phyloP scores from a whole-genome alignment of 1,140 invertebrate species.

The Anastatus disparis region DNA sequence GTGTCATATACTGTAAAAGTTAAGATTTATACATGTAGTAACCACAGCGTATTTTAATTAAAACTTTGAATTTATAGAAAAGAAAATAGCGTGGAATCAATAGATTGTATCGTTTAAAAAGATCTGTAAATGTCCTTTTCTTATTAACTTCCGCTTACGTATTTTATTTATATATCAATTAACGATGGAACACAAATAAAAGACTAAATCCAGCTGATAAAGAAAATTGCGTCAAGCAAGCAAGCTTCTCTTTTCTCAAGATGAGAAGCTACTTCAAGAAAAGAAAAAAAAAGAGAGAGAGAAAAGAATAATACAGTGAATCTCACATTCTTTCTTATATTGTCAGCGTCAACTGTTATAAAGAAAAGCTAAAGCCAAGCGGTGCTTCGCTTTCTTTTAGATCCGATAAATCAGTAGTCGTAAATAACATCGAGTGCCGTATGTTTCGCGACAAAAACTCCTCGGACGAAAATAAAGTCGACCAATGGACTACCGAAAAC shows the following conservation, averaged over 20 bases:
- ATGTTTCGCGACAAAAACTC: conserved; percentile 39
- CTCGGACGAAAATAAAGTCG: conserved; percentile 58
- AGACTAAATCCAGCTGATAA: background rate
- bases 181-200: background rate
- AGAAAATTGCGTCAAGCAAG: background rate
- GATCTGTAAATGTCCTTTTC: too few relatives aligned
- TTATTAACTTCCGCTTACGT: background rate
- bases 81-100: too few relatives aligned
- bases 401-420: conserved; percentile 64
- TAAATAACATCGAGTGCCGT: conserved; percentile 64
- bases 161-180: conserved; percentile 27
- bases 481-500: conserved; percentile 55
- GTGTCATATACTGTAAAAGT: too few relatives aligned
- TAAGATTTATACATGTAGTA: too few relatives aligned
- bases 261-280: too few relatives aligned
- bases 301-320: too few relatives aligned
- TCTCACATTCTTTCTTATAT: conserved; percentile 10
- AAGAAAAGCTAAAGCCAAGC: background rate
- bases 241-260: background rate
- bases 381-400: conserved; percentile 4
- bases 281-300: background rate
- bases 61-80: background rate
- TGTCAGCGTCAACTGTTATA: background rate
- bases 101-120: conserved; percentile 7
- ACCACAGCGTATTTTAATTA: conserved; percentile 28